These are phyloP conservation scores for Fringilla coelebs DNA, from an alignment of 2,797 vertebrate species.

Conservation along the genomic window DNA sequence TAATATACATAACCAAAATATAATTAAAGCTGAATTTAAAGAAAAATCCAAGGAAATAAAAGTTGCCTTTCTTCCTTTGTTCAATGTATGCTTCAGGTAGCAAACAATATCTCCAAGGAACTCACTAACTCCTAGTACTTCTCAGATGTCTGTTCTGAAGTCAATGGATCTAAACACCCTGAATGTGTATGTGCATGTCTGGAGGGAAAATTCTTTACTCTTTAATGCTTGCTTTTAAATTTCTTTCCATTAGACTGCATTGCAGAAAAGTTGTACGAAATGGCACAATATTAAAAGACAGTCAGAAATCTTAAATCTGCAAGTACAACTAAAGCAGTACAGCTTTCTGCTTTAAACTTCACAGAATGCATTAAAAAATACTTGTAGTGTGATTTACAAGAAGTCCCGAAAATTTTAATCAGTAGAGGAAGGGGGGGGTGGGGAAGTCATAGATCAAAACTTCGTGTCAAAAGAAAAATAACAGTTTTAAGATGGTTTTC, in stretches of 20 bases:
- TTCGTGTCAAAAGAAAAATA: not conserved
- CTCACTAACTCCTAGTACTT: not conserved
- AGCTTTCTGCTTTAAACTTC: not conserved
- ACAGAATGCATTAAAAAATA: not conserved
- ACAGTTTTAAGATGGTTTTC: not conserved
- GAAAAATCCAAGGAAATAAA: not conserved
- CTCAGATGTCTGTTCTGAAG: not conserved
- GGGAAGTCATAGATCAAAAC: not conserved
- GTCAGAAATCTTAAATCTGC: not conserved
- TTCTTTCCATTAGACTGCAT: not conserved
- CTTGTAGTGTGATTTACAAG: not conserved
- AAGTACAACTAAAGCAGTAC: not conserved
- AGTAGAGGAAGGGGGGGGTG: not conserved
- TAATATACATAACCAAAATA: not conserved
- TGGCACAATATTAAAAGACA: not conserved
- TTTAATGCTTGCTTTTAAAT: not conserved
- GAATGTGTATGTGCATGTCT: not conserved
- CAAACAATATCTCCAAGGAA: not conserved
- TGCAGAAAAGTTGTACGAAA: not conserved
- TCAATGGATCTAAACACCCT: not conserved
- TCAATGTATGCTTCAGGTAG: not conserved
- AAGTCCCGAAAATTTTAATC: not conserved
- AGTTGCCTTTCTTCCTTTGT: not conserved
- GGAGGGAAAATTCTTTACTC: not conserved
- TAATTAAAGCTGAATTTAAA: not conserved